Percentiles rank a stretch among this genome's conserved stretches.
phyloP scores from a whole-genome alignment of 2,113 vertebrate species.

The Rhabdomys dilectus region DNA sequence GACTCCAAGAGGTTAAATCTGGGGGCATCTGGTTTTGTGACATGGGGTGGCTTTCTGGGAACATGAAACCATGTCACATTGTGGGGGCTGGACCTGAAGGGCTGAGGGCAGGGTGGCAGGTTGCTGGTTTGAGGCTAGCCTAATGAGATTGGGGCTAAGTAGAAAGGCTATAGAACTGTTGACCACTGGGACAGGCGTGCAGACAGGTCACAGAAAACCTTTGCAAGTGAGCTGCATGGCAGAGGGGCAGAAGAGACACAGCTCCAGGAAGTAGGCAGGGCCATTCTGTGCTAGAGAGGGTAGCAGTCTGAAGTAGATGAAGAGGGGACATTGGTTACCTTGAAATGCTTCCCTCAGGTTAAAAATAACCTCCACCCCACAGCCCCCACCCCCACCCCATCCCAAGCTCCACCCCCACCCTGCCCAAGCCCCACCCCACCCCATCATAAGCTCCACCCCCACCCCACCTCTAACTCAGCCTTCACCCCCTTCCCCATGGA shows the following conservation, averaged over 20 bases:
- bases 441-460: neutral
- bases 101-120: fast-evolving
- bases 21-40: neutral
- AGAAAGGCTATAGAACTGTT: neutral
- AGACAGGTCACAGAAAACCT: fast-evolving
- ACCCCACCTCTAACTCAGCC: neutral
- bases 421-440: too few species aligned
- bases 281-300: fast-evolving
- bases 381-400: too few species aligned
- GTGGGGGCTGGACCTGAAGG: neutral
- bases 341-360: too few species aligned
- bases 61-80: too few species aligned
- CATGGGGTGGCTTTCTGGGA: fast-evolving
- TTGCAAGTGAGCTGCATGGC: fast-evolving
- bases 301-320: fast-evolving
- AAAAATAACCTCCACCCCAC: neutral
- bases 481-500: neutral
- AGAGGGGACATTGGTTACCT: neutral
- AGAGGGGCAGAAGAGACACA: fast-evolving
- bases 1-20: neutral
- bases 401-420: too few species aligned
- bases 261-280: neutral
- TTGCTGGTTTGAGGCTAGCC: neutral
- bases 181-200: neutral
- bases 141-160: neutral